Evolutionary conservation across 1,140 invertebrate genomes (phyloP), one percentile per base, ranked within the genome.

Genomic region (Charaxes varanes): DNA sequence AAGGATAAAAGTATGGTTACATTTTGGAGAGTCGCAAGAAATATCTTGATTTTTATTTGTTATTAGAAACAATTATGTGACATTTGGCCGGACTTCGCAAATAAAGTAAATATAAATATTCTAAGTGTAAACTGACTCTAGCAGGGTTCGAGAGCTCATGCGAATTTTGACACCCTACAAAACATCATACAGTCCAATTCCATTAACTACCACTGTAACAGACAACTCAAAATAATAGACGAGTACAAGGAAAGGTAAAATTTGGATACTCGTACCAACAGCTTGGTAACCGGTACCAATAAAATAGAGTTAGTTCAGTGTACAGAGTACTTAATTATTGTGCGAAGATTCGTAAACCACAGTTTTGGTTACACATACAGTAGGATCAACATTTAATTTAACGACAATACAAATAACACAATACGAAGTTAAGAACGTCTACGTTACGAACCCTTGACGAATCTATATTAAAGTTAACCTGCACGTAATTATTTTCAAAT

Each of bases 141-240:
- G 26, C 27, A 15, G 22, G 17, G 24, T 15, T 47, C 43, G 50
- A 53, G 43, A 38, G 14, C 2, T 30, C 50, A 53, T 53, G 50
- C 50, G 43, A 53, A 53, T 53, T 53, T 53, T 47, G 38, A 30
- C 28, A 32, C 26, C 50, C 43, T 47, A 53, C 7, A 21, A 32
- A 7, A 42, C 28, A 31, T 37, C 12, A 32, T 14, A 28, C 26
- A 28, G 15, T 28, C 26, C 26, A 28, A 15, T 28, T n/a, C n/a
- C n/a, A 24, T 24, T 11, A 24, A 11, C 2, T 24, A 11, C 2
- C 12, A 24, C n/a, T 2, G 10, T 28, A 3, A 7, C 14, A 37
- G 19, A 45, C 38, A 32, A 17, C 24, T 16, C 15, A 32, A 41
- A 14, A 24, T 23, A 16, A 21, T 14, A 41, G 23, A n/a, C n/a